Evolutionary conservation across 2,113 vertebrate genomes (phyloP), one percentile per base, ranked within the genome.

Genomic region (Crocuta crocuta): DNA sequence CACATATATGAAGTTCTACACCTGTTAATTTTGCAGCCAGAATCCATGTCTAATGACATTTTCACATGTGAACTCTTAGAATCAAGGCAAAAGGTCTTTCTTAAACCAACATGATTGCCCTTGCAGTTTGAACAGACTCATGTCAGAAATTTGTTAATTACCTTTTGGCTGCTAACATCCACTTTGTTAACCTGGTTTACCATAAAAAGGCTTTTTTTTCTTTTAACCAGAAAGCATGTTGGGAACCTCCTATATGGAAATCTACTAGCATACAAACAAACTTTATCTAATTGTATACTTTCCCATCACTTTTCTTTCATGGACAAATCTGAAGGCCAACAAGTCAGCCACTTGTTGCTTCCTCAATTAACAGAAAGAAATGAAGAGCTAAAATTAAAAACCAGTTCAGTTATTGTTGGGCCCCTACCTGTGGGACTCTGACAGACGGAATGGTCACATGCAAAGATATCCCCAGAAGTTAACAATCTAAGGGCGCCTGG

Each of bases 71-170:
- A 95, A 74, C 50, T 74, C 61, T 95, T 93, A 78, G 80, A 96
- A 65, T 94, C 55, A 63, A 95, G 70, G 81, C 76, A 82, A 94
- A 97, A 89, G 26, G 48, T 94, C 78, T 97, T 90, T 88, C 81
- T 94, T 89, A 88, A 95, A 84, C 88, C 58, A 97, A 94, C n/a
- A 73, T 73, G 88, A 88, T 94, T 92, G 84, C 28, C n/a, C 74
- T 92, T 78, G 70, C 2, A 21, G 5, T 90, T 53, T 96, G 94
- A 96, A 95, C 74, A 95, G 66, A 94, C 24, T 89, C 53, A 28
- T n/a, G 28, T 87, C 28, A 89, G 73, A 97, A 86, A 95, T 87
- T 76, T 74, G 89, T 79, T 92, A 92, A 93, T 96, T 96, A 88
- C 90, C 79, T 87, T 93, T 83, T 76, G 84, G 53, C 58, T 87